These are phyloP conservation scores for Peribatodes rhomboidaria DNA, from an alignment of 2,888 invertebrate species.

Conservation along the genomic window DNA sequence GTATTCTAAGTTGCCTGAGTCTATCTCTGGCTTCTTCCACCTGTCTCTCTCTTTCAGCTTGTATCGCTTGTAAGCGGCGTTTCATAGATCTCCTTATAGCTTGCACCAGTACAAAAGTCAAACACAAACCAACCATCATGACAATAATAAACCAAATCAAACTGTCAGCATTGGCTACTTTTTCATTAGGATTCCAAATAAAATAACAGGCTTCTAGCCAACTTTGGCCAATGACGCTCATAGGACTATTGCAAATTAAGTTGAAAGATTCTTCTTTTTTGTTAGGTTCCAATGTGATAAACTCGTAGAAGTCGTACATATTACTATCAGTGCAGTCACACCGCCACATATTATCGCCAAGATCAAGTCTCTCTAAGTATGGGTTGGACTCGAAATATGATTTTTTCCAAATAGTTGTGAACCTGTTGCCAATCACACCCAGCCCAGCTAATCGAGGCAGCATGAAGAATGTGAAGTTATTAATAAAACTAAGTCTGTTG, in stretches of 20 bases:
- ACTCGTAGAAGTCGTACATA: conserved; percentile 88
- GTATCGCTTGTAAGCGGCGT: conserved; percentile 79
- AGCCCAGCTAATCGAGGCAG: conserved; percentile 87
- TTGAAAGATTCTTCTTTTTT: conserved; percentile 82
- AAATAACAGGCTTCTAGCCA: conserved; percentile 90
- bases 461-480: conserved; percentile 88
- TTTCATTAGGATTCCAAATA: conserved; percentile 85
- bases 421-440: conserved; percentile 90
- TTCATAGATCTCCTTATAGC: conserved; percentile 85
- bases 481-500: conserved; percentile 87
- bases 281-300: conserved; percentile 84
- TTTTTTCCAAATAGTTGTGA: conserved; percentile 88
- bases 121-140: conserved; percentile 82
- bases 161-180: conserved; percentile 74
- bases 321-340: conserved; percentile 89
- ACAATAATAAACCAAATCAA: conserved; percentile 87
- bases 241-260: conserved; percentile 89
- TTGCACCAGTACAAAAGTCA: conserved; percentile 84
- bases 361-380: conserved; percentile 85
- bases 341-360: conserved; percentile 92
- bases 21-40: conserved; percentile 87
- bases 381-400: conserved; percentile 87
- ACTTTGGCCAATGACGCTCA: conserved; percentile 86
- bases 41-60: conserved; percentile 85
- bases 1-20: conserved; percentile 83